Conservation (phyloP, 2,113 vertebrate genomes). For the Maylandia zebra region DNA sequence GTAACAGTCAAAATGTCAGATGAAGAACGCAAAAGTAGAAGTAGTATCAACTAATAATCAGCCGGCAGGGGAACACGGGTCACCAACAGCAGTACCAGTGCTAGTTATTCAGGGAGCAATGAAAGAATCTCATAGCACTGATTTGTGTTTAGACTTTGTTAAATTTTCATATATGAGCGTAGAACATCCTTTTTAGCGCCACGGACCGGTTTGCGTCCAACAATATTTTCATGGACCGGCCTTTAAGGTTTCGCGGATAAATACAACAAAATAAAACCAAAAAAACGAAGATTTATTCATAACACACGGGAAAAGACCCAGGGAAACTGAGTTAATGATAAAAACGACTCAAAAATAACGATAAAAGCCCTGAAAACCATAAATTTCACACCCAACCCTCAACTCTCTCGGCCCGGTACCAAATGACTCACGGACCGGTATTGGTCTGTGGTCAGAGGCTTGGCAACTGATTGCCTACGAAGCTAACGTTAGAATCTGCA, state of each 20-base stretch:
- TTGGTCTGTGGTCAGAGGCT: not conserved
- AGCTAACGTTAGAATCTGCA: not conserved
- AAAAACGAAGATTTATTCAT: not conserved
- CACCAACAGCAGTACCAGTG: not conserved
- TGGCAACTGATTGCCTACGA: not conserved
- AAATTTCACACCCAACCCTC: not conserved
- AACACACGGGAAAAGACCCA: not conserved
- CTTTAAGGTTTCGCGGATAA: not conserved
- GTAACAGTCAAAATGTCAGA: not conserved
- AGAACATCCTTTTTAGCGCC: not conserved
- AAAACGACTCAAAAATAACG: rapidly evolving
- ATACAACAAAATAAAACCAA: not conserved
- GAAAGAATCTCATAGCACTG: not conserved
- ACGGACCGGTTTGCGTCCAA: not conserved
- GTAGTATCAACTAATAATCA: not conserved
- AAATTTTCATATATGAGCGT: not conserved
- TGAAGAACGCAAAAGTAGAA: not conserved
- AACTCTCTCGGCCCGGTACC: not conserved
- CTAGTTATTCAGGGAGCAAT: not conserved
- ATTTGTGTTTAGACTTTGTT: rapidly evolving
- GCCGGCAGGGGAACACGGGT: not conserved
- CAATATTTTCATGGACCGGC: not conserved
- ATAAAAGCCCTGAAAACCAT: not conserved
- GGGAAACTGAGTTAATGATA: not conserved
- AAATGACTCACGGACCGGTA: rapidly evolving